These are phyloP conservation scores for Alsophila aescularia DNA, from an alignment of 2,888 invertebrate genomes.

Conservation along the genomic window DNA sequence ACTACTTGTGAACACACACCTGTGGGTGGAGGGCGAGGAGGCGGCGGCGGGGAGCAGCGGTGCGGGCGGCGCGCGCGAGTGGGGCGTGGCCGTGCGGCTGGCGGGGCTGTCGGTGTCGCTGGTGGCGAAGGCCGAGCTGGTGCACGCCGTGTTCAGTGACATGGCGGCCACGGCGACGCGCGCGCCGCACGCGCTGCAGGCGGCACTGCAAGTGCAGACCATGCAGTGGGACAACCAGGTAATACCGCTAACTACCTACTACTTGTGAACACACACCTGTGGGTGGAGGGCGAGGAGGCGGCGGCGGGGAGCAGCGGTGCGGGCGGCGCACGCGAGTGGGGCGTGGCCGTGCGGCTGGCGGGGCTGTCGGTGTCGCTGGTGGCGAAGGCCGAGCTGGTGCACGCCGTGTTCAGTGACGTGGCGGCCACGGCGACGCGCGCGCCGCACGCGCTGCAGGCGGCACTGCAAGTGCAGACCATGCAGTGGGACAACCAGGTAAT, in stretches of 20 bases:
- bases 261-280: too few relatives aligned
- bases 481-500: slow-evolving; percentile 94
- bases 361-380: slow-evolving; percentile 92
- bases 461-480: slow-evolving; percentile 90
- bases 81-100: slow-evolving; percentile 86
- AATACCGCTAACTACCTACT: too few relatives aligned
- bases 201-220: slow-evolving; percentile 89
- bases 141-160: slow-evolving; percentile 88
- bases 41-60: slow-evolving; percentile 45
- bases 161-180: slow-evolving; percentile 85
- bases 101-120: slow-evolving; percentile 91
- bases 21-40: slow-evolving; percentile 57
- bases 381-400: slow-evolving; percentile 91
- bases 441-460: slow-evolving; percentile 65
- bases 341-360: slow-evolving; percentile 85
- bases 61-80: slow-evolving; percentile 64
- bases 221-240: slow-evolving; percentile 95
- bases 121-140: slow-evolving; percentile 91
- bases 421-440: slow-evolving; percentile 82
- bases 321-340: slow-evolving; percentile 76
- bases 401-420: slow-evolving; percentile 88
- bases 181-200: slow-evolving; percentile 51
- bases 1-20: too few relatives aligned
- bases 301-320: slow-evolving; percentile 40
- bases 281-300: slow-evolving; percentile 56